Evolutionary conservation across 2,888 invertebrate species (phyloP).

Genomic region (Drosophila niveifrons): DNA sequence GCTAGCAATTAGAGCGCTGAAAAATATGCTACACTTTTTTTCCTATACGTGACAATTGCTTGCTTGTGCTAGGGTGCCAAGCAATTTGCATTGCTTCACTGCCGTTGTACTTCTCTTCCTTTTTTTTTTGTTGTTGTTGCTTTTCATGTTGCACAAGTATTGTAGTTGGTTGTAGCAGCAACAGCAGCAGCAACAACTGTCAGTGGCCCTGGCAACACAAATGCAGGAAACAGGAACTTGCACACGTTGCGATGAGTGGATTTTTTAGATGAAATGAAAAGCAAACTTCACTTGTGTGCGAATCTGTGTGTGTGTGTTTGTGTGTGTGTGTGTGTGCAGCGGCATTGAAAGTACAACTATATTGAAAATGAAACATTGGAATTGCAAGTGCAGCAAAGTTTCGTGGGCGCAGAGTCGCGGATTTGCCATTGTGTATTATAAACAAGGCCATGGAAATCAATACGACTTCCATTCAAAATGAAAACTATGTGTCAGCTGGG

Average conservation of each 20-base stretch:
- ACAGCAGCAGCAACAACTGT: constrained; percentile 4
- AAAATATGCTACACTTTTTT: not conserved
- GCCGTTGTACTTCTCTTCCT: constrained; percentile 26
- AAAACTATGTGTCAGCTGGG: constrained; percentile 4
- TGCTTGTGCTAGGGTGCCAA: constrained; percentile 38
- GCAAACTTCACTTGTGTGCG: constrained; percentile 19
- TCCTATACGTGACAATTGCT: not conserved
- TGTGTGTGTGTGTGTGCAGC: not conserved
- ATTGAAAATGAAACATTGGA: constrained; percentile 68
- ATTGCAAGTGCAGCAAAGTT: constrained; percentile 46
- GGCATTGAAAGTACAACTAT: constrained; percentile 44
- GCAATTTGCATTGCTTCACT: constrained; percentile 65
- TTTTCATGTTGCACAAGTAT: not conserved
- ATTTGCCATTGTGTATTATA: constrained; percentile 66
- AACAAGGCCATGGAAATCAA: constrained; percentile 68
- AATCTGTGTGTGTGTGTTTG: too few relatives aligned
- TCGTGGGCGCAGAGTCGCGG: constrained; percentile 43
- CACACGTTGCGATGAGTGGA: constrained; percentile 27
- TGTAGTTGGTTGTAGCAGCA: constrained; percentile 8
- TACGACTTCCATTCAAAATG: constrained; percentile 39
- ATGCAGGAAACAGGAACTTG: constrained; percentile 54
- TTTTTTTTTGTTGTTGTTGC: not conserved
- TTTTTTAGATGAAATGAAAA: constrained; percentile 52
- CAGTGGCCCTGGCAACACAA: constrained; percentile 32
- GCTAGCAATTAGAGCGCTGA: constrained; percentile 5